These are phyloP conservation scores for Hirtodrosophila alboralis DNA, from an alignment of 2,888 invertebrate species.

Conservation along the genomic window DNA sequence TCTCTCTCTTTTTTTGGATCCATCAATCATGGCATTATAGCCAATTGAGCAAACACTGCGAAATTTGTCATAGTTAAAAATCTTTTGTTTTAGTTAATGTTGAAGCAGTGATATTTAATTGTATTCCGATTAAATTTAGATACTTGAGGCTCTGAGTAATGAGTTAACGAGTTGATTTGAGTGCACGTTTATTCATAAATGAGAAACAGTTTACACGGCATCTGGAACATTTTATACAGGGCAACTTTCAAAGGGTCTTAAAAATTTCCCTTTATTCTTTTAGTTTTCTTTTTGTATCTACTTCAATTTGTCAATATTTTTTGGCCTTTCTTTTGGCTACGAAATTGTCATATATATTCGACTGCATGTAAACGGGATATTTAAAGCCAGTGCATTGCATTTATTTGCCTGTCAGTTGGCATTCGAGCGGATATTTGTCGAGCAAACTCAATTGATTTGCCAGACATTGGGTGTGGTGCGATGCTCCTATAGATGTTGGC, in stretches of 20 bases:
- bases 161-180: not conserved
- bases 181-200: slow-evolving; percentile 14
- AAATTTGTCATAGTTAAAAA: slow-evolving; percentile 62
- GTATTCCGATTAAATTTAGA: slow-evolving; percentile 11
- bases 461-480: slow-evolving; percentile 48
- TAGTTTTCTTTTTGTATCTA: too few species aligned
- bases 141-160: not conserved
- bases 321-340: too few species aligned
- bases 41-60: slow-evolving; percentile 61
- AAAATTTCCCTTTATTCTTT: too few species aligned
- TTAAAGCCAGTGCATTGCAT: slow-evolving; percentile 38
- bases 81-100: slow-evolving; percentile 42
- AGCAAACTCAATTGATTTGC: slow-evolving; percentile 73
- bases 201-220: too few species aligned
- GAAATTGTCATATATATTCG: too few species aligned
- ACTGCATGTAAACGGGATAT: slow-evolving; percentile 1
- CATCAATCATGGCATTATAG: slow-evolving; percentile 62
- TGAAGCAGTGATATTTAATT: slow-evolving; percentile 57
- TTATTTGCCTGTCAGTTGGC: slow-evolving; percentile 61
- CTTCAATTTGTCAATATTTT: too few species aligned
- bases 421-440: slow-evolving; percentile 70
- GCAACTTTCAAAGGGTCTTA: too few species aligned
- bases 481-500: too few species aligned
- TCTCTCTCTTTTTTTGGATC: slow-evolving; percentile 1
- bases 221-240: too few species aligned